Conservation (phyloP, 1,140 invertebrate species). For the Cecropterus lyciades region DNA sequence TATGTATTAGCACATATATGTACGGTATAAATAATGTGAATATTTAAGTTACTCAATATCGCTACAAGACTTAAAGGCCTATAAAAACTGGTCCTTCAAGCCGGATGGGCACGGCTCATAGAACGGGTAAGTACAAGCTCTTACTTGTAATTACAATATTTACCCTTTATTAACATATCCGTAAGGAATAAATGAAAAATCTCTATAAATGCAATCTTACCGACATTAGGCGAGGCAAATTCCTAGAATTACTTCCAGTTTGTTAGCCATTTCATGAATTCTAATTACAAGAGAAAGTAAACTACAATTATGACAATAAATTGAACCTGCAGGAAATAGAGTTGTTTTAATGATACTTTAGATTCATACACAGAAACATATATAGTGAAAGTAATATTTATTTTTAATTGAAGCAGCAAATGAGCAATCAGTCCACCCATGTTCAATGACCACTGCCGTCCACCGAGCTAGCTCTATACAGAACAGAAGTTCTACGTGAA, state of each 20-base stretch:
- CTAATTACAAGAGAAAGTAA: slow-evolving; percentile 4
- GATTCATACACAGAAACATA: no score
- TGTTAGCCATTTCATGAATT: neutral
- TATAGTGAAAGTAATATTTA: neutral
- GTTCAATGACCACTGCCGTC: no score
- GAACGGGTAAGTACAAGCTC: slow-evolving; percentile 3
- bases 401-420: no score
- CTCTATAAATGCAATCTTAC: neutral
- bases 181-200: slow-evolving; percentile 10
- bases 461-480: no score
- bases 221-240: neutral
- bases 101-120: slow-evolving; percentile 18
- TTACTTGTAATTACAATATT: slow-evolving; percentile 24
- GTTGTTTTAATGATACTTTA: neutral
- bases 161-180: slow-evolving; percentile 6
- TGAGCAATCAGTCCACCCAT: no score
- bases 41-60: no score
- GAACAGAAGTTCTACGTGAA: no score
- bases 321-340: neutral
- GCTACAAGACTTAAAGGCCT: slow-evolving; percentile 18
- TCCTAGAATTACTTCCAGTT: neutral
- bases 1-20: no score
- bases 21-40: no score
- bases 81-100: slow-evolving; percentile 27
- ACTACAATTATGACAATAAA: neutral